A percentile compares a stretch with the other conserved stretches of the same genome.
phyloP scores from a whole-genome alignment of 92 coral and sea anemone genomes.

The Zoanthus sociatus region DNA sequence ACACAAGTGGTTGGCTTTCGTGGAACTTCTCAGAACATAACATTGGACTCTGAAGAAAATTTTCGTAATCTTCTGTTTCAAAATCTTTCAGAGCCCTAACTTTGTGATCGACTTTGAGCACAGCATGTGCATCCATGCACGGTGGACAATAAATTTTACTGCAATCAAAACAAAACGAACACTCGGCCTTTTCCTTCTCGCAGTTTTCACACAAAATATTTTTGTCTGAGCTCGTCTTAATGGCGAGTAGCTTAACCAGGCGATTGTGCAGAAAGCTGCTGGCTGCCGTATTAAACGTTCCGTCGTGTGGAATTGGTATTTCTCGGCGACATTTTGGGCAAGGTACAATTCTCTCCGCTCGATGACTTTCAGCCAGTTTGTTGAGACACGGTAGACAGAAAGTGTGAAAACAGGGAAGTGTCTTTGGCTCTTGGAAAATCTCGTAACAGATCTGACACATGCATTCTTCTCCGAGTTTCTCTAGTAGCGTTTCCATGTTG shows the following conservation, averaged over 20 bases:
- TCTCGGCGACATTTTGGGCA: background rate
- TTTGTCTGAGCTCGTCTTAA: background rate
- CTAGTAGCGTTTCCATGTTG: constrained; percentile 15
- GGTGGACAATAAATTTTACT: constrained; percentile 10
- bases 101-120: constrained; percentile 11
- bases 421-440: constrained; percentile 25
- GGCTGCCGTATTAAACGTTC: constrained; percentile 5
- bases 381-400: constrained; percentile 40
- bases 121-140: background rate
- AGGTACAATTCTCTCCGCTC: no score
- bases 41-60: constrained; percentile 26
- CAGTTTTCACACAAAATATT: constrained; percentile 16
- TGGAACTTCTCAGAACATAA: constrained; percentile 19
- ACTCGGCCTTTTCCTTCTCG: constrained; percentile 16
- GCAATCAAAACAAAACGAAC: constrained; percentile 36
- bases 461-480: constrained; percentile 28
- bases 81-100: constrained; percentile 27
- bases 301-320: constrained; percentile 13
- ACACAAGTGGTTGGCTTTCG: constrained; percentile 7
- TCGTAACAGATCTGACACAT: constrained; percentile 12
- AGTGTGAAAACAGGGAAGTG: constrained; percentile 19
- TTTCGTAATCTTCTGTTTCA: constrained; percentile 13
- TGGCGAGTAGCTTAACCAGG: constrained; percentile 20
- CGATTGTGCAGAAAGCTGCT: background rate
- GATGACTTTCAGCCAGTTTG: constrained; percentile 37